These are phyloP conservation scores for Microchrysa polita DNA, from an alignment of 2,888 invertebrate genomes.

Conservation along the genomic window DNA sequence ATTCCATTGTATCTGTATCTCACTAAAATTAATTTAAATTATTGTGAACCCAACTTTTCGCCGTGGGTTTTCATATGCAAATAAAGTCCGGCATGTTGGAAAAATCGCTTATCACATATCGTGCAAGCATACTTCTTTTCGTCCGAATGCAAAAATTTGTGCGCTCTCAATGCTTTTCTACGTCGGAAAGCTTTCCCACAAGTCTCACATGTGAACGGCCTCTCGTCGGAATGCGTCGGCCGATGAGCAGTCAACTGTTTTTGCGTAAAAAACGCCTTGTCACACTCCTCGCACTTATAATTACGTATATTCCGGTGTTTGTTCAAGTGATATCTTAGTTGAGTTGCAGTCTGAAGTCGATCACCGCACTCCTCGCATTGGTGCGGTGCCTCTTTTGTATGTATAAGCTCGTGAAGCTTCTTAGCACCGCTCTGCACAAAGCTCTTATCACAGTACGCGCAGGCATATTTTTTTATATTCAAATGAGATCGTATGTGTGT, in stretches of 20 bases:
- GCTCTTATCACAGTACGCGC: slow-evolving; percentile 49
- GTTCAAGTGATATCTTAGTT: slow-evolving; percentile 48
- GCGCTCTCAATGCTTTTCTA: too few species aligned
- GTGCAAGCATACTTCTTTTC: too few species aligned
- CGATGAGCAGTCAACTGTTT: slow-evolving; percentile 57
- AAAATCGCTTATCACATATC: slow-evolving; percentile 42
- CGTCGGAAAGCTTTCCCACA: slow-evolving; percentile 57
- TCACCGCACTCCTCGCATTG: slow-evolving; percentile 51
- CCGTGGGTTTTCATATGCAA: slow-evolving; percentile 28
- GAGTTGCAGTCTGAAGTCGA: slow-evolving; percentile 44
- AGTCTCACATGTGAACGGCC: slow-evolving; percentile 52
- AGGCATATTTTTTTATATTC: slow-evolving; percentile 46
- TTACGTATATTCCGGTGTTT: slow-evolving; percentile 59
- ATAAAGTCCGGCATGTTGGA: slow-evolving; percentile 50
- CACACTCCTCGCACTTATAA: slow-evolving; percentile 56
- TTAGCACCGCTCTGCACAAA: slow-evolving; percentile 49
- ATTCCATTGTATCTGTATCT: too few species aligned
- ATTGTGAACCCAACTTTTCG: too few species aligned
- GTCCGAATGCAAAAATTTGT: too few species aligned
- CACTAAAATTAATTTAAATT: too few species aligned
- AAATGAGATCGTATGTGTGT: slow-evolving; percentile 50
- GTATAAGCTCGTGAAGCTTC: slow-evolving; percentile 47
- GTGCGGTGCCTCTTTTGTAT: slow-evolving; percentile 51
- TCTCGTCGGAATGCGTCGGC: slow-evolving; percentile 58
- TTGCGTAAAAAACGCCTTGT: slow-evolving; percentile 57